These are phyloP conservation scores for Zalophus californianus DNA, from an alignment of 2,797 vertebrate genomes.

Conservation along the genomic window DNA sequence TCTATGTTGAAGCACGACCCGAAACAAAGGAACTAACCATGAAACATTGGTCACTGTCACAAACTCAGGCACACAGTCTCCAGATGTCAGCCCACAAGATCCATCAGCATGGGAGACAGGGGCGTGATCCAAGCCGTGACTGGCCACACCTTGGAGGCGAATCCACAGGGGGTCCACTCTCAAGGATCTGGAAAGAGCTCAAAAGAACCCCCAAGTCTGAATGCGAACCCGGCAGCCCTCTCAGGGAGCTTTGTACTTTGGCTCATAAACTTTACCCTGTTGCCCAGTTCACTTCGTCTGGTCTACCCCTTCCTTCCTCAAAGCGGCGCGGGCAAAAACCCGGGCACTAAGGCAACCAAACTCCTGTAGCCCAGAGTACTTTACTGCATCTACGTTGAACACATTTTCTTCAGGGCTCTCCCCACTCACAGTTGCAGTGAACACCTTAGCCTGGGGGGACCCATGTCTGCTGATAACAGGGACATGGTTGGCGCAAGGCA, in stretches of 20 bases:
- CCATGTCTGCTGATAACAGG: too few relatives aligned
- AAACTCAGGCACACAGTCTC: background rate
- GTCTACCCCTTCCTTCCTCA: background rate
- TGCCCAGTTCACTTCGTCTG: too few relatives aligned
- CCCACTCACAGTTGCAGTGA: too few relatives aligned
- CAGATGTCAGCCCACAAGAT: too few relatives aligned
- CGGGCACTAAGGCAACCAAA: background rate
- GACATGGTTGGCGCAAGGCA: too few relatives aligned
- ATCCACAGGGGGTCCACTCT: background rate
- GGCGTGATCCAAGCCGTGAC: background rate
- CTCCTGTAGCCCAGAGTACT: too few relatives aligned
- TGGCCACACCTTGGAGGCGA: fast-evolving
- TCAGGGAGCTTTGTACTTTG: too few relatives aligned
- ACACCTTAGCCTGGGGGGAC: too few relatives aligned
- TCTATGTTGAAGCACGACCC: fast-evolving
- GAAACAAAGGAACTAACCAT: background rate
- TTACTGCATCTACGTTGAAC: too few relatives aligned
- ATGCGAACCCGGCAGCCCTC: fast-evolving
- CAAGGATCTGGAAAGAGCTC: background rate
- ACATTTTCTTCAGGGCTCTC: too few relatives aligned
- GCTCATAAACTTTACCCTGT: background rate
- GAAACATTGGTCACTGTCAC: background rate
- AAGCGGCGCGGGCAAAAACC: fast-evolving
- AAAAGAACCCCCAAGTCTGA: too few relatives aligned
- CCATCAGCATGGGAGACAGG: fast-evolving